These are phyloP conservation scores for Arge pagana DNA, from an alignment of 2,888 invertebrate species.

Conservation along the genomic window DNA sequence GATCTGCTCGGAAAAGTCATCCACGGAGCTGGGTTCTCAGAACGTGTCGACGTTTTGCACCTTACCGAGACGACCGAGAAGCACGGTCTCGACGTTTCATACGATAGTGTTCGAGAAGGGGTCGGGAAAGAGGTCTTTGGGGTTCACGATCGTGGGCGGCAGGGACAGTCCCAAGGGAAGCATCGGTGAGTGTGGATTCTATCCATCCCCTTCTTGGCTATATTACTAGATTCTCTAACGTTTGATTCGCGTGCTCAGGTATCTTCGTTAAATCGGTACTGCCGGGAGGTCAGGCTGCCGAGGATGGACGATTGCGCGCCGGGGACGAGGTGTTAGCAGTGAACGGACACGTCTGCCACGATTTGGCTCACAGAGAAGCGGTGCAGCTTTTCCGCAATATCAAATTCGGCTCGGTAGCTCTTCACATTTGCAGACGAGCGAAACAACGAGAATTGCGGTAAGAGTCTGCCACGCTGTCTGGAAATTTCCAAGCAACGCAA, in stretches of 20 bases:
- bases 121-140: conserved; percentile 79
- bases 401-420: conserved; percentile 74
- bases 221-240: neutral
- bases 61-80: conserved; percentile 71
- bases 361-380: conserved; percentile 80
- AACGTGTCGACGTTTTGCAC: conserved; percentile 73
- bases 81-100: conserved; percentile 71
- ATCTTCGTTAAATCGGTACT: conserved; percentile 87
- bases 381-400: conserved; percentile 81
- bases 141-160: conserved; percentile 90
- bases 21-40: conserved; percentile 31
- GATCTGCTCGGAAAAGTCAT: conserved; percentile 42
- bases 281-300: conserved; percentile 80
- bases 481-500: too few relatives aligned
- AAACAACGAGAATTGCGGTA: conserved; percentile 57
- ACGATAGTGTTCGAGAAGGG: conserved; percentile 81
- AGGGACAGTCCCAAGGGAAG: conserved; percentile 83
- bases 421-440: conserved; percentile 71
- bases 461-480: conserved; percentile 43
- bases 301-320: conserved; percentile 80
- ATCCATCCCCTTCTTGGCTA: conserved; percentile 13
- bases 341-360: conserved; percentile 79
- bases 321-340: conserved; percentile 84
- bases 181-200: conserved; percentile 60
- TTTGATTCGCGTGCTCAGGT: conserved; percentile 48